These are phyloP conservation scores for Acanthacorydalis orientalis DNA, from an alignment of 2,888 invertebrate genomes.

Conservation along the genomic window DNA sequence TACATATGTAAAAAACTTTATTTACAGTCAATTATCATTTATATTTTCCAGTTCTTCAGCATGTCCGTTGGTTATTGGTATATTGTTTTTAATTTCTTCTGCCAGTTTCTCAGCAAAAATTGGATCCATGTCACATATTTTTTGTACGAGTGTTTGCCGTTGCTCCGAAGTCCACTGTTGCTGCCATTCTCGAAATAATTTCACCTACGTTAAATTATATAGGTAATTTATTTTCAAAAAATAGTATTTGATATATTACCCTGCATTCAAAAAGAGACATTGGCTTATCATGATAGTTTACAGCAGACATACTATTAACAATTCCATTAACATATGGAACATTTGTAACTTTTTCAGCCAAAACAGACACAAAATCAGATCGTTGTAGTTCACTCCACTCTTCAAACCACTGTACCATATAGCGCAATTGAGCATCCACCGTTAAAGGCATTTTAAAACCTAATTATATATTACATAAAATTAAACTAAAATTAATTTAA, in stretches of 20 bases:
- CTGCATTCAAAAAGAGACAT: conserved; percentile 71
- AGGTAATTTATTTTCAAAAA: conserved; percentile 3
- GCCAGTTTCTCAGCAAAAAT: conserved; percentile 55
- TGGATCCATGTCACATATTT: conserved; percentile 53
- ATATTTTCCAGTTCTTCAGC: neutral
- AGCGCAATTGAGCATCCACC: conserved; percentile 60
- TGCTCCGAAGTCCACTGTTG: conserved; percentile 60
- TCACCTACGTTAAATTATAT: conserved; percentile 34
- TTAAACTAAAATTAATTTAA: neutral
- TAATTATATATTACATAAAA: neutral
- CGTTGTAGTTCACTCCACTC: conserved; percentile 81
- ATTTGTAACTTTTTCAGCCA: conserved; percentile 46
- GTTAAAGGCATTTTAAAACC: conserved; percentile 26
- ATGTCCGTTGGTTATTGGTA: neutral
- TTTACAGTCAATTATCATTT: too few relatives aligned
- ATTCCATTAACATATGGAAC: conserved; percentile 55
- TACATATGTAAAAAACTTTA: too few relatives aligned
- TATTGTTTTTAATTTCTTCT: conserved; percentile 29
- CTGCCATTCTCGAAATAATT: conserved; percentile 73
- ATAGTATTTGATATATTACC: too few relatives aligned
- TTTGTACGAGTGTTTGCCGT: conserved; percentile 48
- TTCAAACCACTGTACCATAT: conserved; percentile 71
- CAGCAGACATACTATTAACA: conserved; percentile 44
- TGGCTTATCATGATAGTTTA: conserved; percentile 56
- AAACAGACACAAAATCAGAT: conserved; percentile 63